phyloP scores from a whole-genome alignment of 2,797 vertebrate species.

The Clarias laeviceps region DNA sequence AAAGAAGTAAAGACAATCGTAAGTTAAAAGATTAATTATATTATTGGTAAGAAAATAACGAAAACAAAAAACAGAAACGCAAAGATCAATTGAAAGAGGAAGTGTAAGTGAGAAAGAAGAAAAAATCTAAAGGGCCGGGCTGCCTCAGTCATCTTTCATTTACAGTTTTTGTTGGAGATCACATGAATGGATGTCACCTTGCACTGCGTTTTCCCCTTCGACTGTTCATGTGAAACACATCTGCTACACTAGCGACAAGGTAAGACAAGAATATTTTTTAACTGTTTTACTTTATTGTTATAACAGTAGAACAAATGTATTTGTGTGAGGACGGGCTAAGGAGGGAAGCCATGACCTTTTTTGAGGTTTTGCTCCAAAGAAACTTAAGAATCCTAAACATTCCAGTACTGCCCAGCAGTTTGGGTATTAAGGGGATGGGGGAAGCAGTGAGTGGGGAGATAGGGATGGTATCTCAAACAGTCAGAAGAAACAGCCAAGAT shows the following conservation, averaged over 20 bases:
- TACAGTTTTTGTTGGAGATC: slow-evolving; percentile 34
- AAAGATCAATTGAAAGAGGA: slow-evolving; percentile 14
- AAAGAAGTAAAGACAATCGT: background rate
- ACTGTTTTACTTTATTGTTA: background rate
- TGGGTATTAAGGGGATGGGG: background rate
- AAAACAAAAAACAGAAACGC: background rate
- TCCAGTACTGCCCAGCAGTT: slow-evolving; percentile 26
- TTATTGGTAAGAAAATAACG: background rate
- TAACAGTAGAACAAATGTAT: background rate
- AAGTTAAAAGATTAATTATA: background rate
- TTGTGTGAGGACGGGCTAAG: slow-evolving; percentile 22
- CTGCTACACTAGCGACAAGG: slow-evolving; percentile 23
- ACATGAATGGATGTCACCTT: slow-evolving; percentile 45
- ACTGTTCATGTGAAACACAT: background rate
- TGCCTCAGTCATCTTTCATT: slow-evolving; percentile 3
- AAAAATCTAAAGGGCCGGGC: background rate
- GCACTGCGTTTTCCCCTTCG: slow-evolving; percentile 10
- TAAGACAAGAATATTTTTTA: slow-evolving; percentile 39
- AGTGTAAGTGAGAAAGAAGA: slow-evolving; percentile 9
- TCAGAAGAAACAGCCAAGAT: slow-evolving; percentile 25
- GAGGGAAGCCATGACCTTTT: slow-evolving; percentile 7
- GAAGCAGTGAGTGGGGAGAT: background rate
- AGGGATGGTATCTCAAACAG: slow-evolving; percentile 15
- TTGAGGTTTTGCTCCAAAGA: slow-evolving; percentile 2
- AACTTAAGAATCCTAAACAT: slow-evolving; percentile 53